Conservation (phyloP, 2,113 vertebrate species). For the Camelus dromedarius region DNA sequence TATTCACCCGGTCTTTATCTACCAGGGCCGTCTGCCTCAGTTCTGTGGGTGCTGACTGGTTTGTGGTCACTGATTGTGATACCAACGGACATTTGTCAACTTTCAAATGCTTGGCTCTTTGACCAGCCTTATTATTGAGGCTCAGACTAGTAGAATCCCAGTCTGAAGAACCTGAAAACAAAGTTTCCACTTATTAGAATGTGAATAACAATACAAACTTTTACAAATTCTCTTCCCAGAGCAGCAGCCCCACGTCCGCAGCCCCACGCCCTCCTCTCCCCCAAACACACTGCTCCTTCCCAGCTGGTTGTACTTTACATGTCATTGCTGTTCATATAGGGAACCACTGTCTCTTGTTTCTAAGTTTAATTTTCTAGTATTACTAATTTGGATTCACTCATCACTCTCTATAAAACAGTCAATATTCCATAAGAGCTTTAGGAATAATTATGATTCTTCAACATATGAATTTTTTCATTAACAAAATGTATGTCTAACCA, state of each 20-base stretch:
- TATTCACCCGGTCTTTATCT: neutral
- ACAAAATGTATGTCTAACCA: neutral
- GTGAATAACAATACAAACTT: neutral
- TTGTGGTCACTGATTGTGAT: neutral
- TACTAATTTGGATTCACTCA: neutral
- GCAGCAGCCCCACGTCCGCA: neutral
- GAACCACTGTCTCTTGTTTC: neutral
- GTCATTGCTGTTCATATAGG: neutral
- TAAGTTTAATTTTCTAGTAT: neutral
- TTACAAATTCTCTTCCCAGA: neutral
- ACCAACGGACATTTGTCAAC: neutral
- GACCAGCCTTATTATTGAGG: conserved; percentile 76
- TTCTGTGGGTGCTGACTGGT: neutral
- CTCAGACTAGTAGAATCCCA: conserved; percentile 87
- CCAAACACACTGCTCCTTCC: neutral
- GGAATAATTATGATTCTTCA: neutral
- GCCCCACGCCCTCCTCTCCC: neutral
- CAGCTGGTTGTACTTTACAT: neutral
- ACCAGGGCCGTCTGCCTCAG: neutral
- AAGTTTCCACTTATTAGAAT: conserved; percentile 14
- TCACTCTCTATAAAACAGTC: neutral
- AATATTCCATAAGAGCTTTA: neutral
- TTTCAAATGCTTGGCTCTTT: conserved; percentile 1
- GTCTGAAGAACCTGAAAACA: conserved; percentile 87
- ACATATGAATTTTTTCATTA: neutral